phyloP scores from a whole-genome alignment of 2,888 invertebrate species.

The Scrobipalpa atriplicella region DNA sequence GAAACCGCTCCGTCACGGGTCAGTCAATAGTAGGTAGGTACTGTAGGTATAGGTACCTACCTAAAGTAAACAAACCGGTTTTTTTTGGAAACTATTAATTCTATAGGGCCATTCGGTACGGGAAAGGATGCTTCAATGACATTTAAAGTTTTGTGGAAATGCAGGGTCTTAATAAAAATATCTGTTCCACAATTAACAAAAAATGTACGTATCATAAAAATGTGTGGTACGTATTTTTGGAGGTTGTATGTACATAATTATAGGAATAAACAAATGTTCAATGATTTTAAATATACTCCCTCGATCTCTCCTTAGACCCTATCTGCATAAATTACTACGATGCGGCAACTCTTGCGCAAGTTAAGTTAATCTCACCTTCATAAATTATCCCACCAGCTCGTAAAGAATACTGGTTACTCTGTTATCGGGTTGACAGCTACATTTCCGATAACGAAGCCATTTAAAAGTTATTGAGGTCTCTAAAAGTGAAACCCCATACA shows the following conservation, averaged over 20 bases:
- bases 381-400: constrained; percentile 9
- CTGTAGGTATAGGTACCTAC: too few species aligned
- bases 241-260: too few species aligned
- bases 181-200: too few species aligned
- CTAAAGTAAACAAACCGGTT: constrained; percentile 17
- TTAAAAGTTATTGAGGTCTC: neutral
- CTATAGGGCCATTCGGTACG: constrained; percentile 16
- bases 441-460: constrained; percentile 7
- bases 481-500: neutral
- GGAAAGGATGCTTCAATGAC: neutral
- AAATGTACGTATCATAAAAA: too few species aligned
- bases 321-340: constrained; percentile 7
- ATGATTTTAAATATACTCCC: neutral
- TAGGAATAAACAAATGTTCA: neutral
- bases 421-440: constrained; percentile 16
- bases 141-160: neutral
- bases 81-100: constrained; percentile 5
- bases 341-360: constrained; percentile 9
- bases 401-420: constrained; percentile 16
- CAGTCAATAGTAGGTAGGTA: neutral
- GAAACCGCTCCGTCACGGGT: neutral
- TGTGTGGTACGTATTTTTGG: too few species aligned
- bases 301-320: neutral
- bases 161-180: neutral
- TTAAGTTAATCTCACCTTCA: neutral